Base-by-base conservation (phyloP, 2,113 vertebrate genomes). In the Stegastes partitus region DNA sequence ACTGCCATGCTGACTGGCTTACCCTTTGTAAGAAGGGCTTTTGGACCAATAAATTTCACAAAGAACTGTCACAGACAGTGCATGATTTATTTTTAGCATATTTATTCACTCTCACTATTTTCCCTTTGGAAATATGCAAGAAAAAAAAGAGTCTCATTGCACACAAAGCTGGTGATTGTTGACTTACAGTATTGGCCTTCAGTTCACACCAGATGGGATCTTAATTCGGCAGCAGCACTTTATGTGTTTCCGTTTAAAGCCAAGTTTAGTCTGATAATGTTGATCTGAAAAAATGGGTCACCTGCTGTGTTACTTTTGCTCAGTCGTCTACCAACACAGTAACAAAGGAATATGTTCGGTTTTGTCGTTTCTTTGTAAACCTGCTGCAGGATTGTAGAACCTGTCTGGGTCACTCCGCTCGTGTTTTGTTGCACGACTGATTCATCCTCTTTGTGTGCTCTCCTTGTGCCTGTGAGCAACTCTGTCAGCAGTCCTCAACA, bases 401-500 rank as follows among this genome's bases (percentile, higher is more conserved):
- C 68, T 75, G 79, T 56, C 70, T 64, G 63, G 77, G 74, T 83
- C 68, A 81, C 73, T 80, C 67, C 39, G 56, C 18, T 64, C 22
- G 31, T 59, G 79, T 23, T 71, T 68, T 64, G 57, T 25, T 79
- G 62, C 26, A 61, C 11, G 19, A 80, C 64, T 85, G 74, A 82
- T 76, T 89, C 66, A 79, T 69, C 55, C 22, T 50, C 64, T 80
- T 61, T 70, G 72, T 83, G 72, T 81, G 34, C 63, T 79, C 68
- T 79, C 65, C 56, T 45, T 54, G 66, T 82, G 77, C 73, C 81
- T 79, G 37, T 31, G 67, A 84, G 79, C 68, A 63, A 55, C 68
- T 84, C 65, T 79, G 80, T 89, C 84, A 91, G 82, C 54, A 78
- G 72, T 80, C 70, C 77, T 87, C 82, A 77, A 85, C 84, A 68